Conservation (phyloP, 2,797 vertebrate species). For the Pogoniulus pusillus region DNA sequence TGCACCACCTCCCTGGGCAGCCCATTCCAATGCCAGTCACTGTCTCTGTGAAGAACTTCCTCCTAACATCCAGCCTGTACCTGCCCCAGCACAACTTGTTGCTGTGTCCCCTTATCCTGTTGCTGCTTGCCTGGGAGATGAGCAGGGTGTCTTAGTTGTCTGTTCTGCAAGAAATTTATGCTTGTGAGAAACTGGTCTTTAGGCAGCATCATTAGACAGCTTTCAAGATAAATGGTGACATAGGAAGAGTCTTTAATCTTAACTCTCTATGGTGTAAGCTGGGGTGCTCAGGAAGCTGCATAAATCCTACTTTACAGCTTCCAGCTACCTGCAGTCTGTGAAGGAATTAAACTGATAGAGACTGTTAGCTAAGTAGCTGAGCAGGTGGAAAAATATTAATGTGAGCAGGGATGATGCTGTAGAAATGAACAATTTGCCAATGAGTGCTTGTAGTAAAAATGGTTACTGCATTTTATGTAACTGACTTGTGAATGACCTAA, state of each 20-base stretch:
- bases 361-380: neutral
- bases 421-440: neutral
- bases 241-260: neutral
- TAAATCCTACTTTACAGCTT: neutral
- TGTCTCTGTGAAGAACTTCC: no score
- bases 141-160: neutral
- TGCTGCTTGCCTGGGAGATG: no score
- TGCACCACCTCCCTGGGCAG: no score
- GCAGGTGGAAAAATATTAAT: neutral
- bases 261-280: neutral
- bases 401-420: neutral
- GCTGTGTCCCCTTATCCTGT: no score
- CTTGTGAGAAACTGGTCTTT: neutral
- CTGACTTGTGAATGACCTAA: slow-evolving; percentile 28
- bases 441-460: neutral
- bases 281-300: accelerated
- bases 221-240: neutral
- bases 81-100: no score
- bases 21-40: no score
- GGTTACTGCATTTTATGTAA: neutral
- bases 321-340: neutral
- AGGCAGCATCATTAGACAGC: accelerated
- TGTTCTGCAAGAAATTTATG: neutral
- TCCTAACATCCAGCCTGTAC: no score
- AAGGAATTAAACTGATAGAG: neutral